Conservation (phyloP, 2,888 invertebrate species). For the Muschampia plurimacula region DNA sequence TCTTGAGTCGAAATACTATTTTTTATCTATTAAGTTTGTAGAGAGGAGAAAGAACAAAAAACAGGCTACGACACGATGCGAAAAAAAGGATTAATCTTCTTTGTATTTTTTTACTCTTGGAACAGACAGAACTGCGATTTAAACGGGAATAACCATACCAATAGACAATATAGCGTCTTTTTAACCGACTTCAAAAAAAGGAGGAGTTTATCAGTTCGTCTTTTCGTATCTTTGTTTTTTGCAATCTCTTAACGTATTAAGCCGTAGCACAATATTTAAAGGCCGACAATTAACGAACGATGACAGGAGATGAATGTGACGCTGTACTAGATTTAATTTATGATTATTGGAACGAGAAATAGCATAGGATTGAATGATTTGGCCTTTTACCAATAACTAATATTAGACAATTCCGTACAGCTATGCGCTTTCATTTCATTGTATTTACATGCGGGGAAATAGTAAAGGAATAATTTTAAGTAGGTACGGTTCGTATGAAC, state of each 20-base stretch:
- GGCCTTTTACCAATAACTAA: constrained; percentile 37
- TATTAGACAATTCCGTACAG: constrained; percentile 31
- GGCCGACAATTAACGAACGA: constrained; percentile 21
- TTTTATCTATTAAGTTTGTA: no score
- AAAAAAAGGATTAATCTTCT: no score
- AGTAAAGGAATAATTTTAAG: constrained; percentile 5
- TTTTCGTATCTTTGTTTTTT: no score
- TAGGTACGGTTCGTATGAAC: neutral
- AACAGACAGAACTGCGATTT: no score
- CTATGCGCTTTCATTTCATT: constrained; percentile 30
- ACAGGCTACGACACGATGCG: no score
- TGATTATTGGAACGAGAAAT: constrained; percentile 36
- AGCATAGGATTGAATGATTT: constrained; percentile 32
- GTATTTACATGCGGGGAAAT: constrained; percentile 21
- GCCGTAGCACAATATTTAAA: neutral
- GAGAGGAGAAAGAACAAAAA: no score
- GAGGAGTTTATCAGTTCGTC: no score
- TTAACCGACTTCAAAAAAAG: no score
- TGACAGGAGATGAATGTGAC: constrained; percentile 33
- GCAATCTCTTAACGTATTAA: neutral
- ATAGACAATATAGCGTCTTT: no score
- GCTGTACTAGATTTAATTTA: constrained; percentile 28
- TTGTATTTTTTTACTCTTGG: no score
- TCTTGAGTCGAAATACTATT: no score
- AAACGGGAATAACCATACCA: no score